Percentiles rank a stretch among this genome's conserved stretches.
Conservation (phyloP, 1,140 invertebrate genomes). For the Copidosoma floridanum region DNA sequence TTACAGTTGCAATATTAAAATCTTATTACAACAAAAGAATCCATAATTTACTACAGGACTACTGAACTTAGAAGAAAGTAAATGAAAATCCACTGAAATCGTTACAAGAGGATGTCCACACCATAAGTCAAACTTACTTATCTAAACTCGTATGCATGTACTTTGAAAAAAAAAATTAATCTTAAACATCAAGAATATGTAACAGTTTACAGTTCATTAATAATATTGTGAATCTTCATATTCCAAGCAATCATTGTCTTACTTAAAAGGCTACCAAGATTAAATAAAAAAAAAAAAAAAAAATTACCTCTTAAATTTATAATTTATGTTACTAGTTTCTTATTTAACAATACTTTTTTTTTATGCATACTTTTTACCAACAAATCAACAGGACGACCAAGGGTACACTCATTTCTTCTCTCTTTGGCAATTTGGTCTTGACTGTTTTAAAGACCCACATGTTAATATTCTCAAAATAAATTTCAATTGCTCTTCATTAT, state of each 20-base stretch:
- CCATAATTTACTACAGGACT: conserved; percentile 13
- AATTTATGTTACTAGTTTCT: conserved; percentile 9
- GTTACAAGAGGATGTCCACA: conserved; percentile 17
- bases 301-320: background rate
- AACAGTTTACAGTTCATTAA: background rate
- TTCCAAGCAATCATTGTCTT: background rate
- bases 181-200: background rate
- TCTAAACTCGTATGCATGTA: conserved; percentile 9
- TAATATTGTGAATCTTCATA: background rate
- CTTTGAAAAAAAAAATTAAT: conserved; percentile 17
- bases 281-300: background rate
- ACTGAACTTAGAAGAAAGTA: conserved; percentile 21
- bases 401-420: too few species aligned
- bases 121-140: conserved; percentile 2
- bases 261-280: background rate
- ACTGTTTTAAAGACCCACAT: too few species aligned
- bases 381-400: conserved; percentile 26
- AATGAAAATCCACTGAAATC: conserved; percentile 13
- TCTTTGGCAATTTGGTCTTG: too few species aligned
- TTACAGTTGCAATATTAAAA: conserved; percentile 28
- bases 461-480: too few species aligned
- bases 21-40: conserved; percentile 28
- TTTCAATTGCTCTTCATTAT: too few species aligned
- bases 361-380: conserved; percentile 7
- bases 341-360: conserved; percentile 11